phyloP scores from a whole-genome alignment of 2,888 invertebrate genomes.

The Nomada fabriciana region DNA sequence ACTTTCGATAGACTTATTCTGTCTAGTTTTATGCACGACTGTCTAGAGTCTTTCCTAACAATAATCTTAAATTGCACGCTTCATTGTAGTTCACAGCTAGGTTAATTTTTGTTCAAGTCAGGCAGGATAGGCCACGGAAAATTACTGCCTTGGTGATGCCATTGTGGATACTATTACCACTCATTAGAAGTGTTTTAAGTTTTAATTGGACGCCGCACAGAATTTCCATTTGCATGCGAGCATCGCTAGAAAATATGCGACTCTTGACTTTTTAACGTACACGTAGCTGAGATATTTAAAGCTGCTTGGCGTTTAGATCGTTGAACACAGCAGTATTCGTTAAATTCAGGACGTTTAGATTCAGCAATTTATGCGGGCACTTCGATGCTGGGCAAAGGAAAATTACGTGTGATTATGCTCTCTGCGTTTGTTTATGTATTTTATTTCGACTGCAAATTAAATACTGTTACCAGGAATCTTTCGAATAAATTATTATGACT shows the following conservation, averaged over 20 bases:
- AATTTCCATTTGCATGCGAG: slow-evolving; percentile 32
- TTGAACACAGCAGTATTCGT: neutral
- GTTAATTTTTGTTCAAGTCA: slow-evolving; percentile 13
- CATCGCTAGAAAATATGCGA: slow-evolving; percentile 8
- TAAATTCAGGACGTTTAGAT: neutral
- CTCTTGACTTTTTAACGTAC: slow-evolving; percentile 7
- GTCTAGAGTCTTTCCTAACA: neutral
- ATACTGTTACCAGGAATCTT: neutral
- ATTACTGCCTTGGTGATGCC: slow-evolving; percentile 15
- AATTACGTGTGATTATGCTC: slow-evolving; percentile 6
- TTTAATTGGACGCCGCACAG: slow-evolving; percentile 36
- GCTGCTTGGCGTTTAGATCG: slow-evolving; percentile 7
- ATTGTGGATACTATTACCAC: slow-evolving; percentile 14
- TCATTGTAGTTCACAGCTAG: slow-evolving; percentile 30
- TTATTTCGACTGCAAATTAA: neutral
- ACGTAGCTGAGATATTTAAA: neutral
- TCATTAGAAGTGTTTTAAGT: slow-evolving; percentile 31
- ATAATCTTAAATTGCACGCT: slow-evolving; percentile 40
- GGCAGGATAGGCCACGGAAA: slow-evolving; percentile 34
- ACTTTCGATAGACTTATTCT: too few species aligned
- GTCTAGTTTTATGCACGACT: too few species aligned
- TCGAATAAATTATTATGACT: neutral
- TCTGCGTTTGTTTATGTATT: neutral
- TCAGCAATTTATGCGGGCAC: neutral
- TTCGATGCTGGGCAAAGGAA: too few species aligned